These are phyloP conservation scores for Dermolepida albohirtum DNA, from an alignment of 2,888 invertebrate genomes.

Conservation along the genomic window DNA sequence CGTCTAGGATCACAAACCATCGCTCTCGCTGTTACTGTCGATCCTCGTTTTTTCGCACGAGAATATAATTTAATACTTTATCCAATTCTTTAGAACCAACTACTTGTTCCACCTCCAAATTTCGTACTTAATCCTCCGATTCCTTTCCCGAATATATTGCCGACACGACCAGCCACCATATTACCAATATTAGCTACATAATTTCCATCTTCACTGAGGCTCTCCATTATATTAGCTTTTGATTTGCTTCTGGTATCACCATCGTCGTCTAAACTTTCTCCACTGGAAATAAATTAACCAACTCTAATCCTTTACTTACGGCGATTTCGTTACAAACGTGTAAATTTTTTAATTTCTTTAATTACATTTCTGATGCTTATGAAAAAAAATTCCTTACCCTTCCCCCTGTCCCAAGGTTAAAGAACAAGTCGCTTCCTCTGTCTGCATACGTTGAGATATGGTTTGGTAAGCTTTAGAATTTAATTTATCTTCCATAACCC, in stretches of 20 bases:
- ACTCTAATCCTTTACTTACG: too few relatives aligned
- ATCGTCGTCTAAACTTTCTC: conserved; percentile 69
- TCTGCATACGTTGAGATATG: conserved; percentile 93
- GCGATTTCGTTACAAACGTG: too few relatives aligned
- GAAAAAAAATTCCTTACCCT: conserved; percentile 68
- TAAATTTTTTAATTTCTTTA: too few relatives aligned
- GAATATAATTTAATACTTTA: conserved; percentile 43
- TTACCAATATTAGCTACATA: conserved; percentile 83
- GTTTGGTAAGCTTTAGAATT: conserved; percentile 96
- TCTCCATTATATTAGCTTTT: conserved; percentile 72
- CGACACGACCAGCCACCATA: conserved; percentile 88
- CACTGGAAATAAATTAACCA: conserved; percentile 49
- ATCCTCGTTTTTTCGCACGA: conserved; percentile 30
- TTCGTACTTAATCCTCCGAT: conserved; percentile 91
- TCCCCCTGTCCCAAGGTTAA: conserved; percentile 84
- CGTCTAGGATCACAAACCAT: conserved; percentile 38
- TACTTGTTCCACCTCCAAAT: conserved; percentile 84
- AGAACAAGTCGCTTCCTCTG: conserved; percentile 95
- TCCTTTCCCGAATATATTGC: conserved; percentile 90
- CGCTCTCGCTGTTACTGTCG: conserved; percentile 19
- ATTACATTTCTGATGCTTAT: not conserved
- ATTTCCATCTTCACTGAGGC: conserved; percentile 77
- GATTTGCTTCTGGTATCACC: conserved; percentile 71
- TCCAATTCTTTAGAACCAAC: conserved; percentile 78
- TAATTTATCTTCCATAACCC: conserved; percentile 96